Percentiles rank a stretch among this genome's conserved stretches.
These are phyloP conservation scores for Stegostoma tigrinum DNA, from an alignment of 2,113 vertebrate species.

Conservation along the genomic window DNA sequence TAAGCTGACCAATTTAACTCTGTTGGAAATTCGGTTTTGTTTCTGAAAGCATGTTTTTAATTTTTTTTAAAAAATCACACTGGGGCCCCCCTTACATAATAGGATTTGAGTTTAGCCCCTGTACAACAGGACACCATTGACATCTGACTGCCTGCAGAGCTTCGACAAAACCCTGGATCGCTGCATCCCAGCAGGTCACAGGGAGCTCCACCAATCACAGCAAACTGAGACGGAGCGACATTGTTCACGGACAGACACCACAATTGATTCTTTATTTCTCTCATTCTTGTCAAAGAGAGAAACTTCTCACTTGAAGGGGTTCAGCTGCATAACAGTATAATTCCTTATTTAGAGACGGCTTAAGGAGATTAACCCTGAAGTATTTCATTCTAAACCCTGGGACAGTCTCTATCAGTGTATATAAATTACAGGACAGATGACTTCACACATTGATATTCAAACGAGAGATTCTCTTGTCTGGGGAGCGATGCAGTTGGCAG, in stretches of 20 bases:
- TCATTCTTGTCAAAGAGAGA: conserved; percentile 49
- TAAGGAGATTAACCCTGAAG: conserved; percentile 53
- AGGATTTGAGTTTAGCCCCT: conserved; percentile 46
- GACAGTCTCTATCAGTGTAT: conserved; percentile 51
- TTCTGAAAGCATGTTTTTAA: conserved; percentile 51
- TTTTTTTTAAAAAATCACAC: conserved; percentile 26
- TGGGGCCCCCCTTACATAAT: conserved; percentile 51
- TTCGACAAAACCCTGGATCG: conserved; percentile 48
- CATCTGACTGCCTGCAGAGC: conserved; percentile 57
- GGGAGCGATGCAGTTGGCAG: conserved; percentile 39
- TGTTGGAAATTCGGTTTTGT: conserved; percentile 45
- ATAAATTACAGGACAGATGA: conserved; percentile 60
- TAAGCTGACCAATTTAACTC: conserved; percentile 43
- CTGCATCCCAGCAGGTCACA: conserved; percentile 52
- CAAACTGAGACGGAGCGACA: conserved; percentile 44
- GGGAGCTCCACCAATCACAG: conserved; percentile 53
- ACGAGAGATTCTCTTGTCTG: conserved; percentile 46
- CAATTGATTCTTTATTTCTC: conserved; percentile 51
- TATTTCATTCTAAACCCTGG: conserved; percentile 58
- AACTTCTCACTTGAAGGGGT: conserved; percentile 49
- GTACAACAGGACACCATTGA: conserved; percentile 50
- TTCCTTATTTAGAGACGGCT: conserved; percentile 59
- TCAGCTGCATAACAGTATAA: conserved; percentile 46
- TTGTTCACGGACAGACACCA: conserved; percentile 55
- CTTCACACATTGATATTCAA: conserved; percentile 62